These are phyloP conservation scores for Helostoma temminkii DNA, from an alignment of 2,797 vertebrate genomes.

Conservation along the genomic window DNA sequence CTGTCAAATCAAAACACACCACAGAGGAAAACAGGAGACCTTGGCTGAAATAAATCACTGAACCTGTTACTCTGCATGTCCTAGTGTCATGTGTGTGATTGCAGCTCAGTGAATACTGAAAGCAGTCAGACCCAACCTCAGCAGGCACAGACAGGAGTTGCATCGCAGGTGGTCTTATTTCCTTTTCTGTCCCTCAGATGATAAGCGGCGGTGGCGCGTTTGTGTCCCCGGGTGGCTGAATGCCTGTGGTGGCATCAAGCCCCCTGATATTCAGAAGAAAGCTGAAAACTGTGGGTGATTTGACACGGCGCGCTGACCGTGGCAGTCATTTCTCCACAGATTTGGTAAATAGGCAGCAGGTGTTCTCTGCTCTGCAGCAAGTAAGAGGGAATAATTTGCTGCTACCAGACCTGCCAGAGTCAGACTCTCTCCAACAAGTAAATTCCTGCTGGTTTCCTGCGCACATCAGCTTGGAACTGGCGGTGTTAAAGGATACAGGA, in stretches of 20 bases:
- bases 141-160: slow-evolving; percentile 35
- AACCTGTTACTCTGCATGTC: slow-evolving; percentile 13
- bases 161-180: slow-evolving; percentile 54
- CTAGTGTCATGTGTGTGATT: slow-evolving; percentile 30
- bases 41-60: not conserved
- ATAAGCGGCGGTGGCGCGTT: slow-evolving; percentile 48
- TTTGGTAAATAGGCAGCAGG: slow-evolving; percentile 22
- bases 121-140: slow-evolving; percentile 18
- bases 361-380: slow-evolving; percentile 5
- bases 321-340: slow-evolving; percentile 9
- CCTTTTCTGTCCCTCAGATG: slow-evolving; percentile 63
- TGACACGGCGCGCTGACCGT: slow-evolving; percentile 6
- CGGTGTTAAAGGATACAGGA: not conserved
- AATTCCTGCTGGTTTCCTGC: not conserved
- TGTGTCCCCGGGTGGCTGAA: slow-evolving; percentile 27
- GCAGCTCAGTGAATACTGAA: slow-evolving; percentile 17
- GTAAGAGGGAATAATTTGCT: slow-evolving; percentile 7
- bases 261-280: slow-evolving; percentile 55
- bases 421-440: not conserved
- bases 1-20: slow-evolving; percentile 1
- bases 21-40: slow-evolving; percentile 9
- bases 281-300: slow-evolving; percentile 37
- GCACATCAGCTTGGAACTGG: not conserved
- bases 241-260: slow-evolving; percentile 38
- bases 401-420: not conserved